These are phyloP conservation scores for Odocoileus hemionus DNA, from an alignment of 2,113 vertebrate genomes.

Conservation along the genomic window DNA sequence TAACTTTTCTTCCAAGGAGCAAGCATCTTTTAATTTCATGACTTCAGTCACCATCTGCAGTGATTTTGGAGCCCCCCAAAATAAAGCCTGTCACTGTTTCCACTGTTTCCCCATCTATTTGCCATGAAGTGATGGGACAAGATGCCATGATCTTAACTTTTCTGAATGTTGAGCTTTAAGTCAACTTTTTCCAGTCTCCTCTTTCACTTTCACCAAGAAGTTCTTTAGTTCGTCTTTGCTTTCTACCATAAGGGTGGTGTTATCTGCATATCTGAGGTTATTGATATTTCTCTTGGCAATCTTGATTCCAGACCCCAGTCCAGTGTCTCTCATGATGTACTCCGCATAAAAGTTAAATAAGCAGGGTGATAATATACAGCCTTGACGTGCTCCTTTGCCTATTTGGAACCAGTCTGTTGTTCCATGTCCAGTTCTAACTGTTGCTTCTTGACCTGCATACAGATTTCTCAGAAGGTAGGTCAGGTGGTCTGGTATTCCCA, in stretches of 20 bases:
- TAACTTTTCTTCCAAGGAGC: background rate
- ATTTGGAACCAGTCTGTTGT: background rate
- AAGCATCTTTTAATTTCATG: background rate
- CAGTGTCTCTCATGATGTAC: background rate
- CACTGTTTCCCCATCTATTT: background rate
- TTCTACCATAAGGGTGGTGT: background rate
- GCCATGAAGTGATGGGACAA: background rate
- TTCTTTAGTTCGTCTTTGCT: fast-evolving
- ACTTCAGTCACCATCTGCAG: background rate
- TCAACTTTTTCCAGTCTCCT: background rate
- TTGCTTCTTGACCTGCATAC: background rate
- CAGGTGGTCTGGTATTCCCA: background rate
- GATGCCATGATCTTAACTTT: background rate
- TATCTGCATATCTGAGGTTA: background rate
- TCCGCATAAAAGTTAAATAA: background rate
- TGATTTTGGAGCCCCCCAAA: background rate
- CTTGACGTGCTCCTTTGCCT: background rate
- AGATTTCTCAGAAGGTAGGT: background rate
- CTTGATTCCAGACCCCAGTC: background rate
- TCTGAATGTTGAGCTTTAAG: background rate
- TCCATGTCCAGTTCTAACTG: background rate
- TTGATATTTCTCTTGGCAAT: background rate
- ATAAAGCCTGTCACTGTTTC: background rate
- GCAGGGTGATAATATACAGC: background rate
- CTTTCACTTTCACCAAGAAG: background rate